phyloP scores from a whole-genome alignment of 2,888 invertebrate species.

The Sisyra nigra region DNA sequence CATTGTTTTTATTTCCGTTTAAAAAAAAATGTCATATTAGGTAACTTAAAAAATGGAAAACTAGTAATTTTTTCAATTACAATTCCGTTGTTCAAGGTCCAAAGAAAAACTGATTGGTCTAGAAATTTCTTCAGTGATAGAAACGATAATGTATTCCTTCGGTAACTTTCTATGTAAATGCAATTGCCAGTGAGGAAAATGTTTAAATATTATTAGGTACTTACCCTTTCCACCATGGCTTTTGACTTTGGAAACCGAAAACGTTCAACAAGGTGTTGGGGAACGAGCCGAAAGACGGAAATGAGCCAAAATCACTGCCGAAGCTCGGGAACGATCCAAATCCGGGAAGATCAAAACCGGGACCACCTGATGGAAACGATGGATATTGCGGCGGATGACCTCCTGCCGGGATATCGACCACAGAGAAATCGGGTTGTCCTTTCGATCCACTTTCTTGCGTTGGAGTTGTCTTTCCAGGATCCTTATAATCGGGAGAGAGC shows the following conservation, averaged over 20 bases:
- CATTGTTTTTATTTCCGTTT: too few relatives aligned
- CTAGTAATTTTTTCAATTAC: too few relatives aligned
- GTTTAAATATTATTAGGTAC: constrained; percentile 12
- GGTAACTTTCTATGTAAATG: too few relatives aligned
- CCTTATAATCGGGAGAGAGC: constrained; percentile 21
- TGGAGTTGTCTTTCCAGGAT: constrained; percentile 14
- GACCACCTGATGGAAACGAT: constrained; percentile 5
- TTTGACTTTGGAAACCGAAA: constrained; percentile 16
- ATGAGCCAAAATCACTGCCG: too few relatives aligned
- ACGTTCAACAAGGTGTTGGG: constrained; percentile 13
- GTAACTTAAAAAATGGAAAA: too few relatives aligned
- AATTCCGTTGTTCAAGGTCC: too few relatives aligned
- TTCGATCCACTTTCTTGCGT: constrained; percentile 12
- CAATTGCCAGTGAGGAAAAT: too few relatives aligned
- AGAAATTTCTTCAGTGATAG: too few relatives aligned
- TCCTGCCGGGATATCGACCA: constrained; percentile 20
- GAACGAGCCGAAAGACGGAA: too few relatives aligned
- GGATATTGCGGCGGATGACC: constrained; percentile 9
- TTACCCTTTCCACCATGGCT: constrained; percentile 34
- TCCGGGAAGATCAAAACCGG: constrained; percentile 11
- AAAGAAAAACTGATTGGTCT: too few relatives aligned
- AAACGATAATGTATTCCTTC: too few relatives aligned
- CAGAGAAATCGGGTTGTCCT: constrained; percentile 17
- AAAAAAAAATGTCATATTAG: too few relatives aligned
- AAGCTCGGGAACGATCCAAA: constrained; percentile 1